A percentile compares a stretch with the other conserved stretches of the same genome.
Evolutionary conservation across 2,113 vertebrate genomes (phyloP).

Genomic region (Coregonus clupeaformis): DNA sequence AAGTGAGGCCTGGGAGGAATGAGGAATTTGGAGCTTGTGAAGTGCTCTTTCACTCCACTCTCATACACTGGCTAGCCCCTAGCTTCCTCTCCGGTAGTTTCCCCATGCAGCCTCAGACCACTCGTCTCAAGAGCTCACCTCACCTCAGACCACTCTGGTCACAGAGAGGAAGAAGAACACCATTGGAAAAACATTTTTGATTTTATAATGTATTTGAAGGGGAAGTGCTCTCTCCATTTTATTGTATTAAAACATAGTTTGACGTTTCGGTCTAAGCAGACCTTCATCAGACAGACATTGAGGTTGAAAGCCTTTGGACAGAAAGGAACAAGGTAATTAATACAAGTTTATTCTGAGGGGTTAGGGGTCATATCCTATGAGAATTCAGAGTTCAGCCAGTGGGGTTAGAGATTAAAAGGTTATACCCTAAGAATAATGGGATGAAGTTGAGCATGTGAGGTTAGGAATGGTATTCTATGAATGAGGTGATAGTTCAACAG

Average conservation of each 20-base stretch:
- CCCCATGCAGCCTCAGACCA: too few species aligned
- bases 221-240: too few species aligned
- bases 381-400: too few species aligned
- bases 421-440: neutral
- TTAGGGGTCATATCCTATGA: too few species aligned
- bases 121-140: too few species aligned
- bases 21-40: constrained; percentile 39
- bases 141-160: neutral
- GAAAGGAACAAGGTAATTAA: too few species aligned
- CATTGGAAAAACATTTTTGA: too few species aligned
- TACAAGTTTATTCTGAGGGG: too few species aligned
- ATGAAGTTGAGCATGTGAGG: neutral
- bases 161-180: neutral
- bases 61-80: neutral
- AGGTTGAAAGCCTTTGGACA: neutral
- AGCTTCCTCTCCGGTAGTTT: neutral
- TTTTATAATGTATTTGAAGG: neutral
- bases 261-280: too few species aligned
- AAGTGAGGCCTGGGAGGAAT: constrained; percentile 26
- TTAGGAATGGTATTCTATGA: neutral
- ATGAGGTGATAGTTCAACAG: neutral
- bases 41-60: constrained; percentile 23
- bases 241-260: too few species aligned
- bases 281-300: too few species aligned
- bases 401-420: too few species aligned